A percentile compares a stretch with the other conserved stretches of the same genome.
phyloP scores from a whole-genome alignment of 2,113 vertebrate genomes.

The Manacus vitellinus region DNA sequence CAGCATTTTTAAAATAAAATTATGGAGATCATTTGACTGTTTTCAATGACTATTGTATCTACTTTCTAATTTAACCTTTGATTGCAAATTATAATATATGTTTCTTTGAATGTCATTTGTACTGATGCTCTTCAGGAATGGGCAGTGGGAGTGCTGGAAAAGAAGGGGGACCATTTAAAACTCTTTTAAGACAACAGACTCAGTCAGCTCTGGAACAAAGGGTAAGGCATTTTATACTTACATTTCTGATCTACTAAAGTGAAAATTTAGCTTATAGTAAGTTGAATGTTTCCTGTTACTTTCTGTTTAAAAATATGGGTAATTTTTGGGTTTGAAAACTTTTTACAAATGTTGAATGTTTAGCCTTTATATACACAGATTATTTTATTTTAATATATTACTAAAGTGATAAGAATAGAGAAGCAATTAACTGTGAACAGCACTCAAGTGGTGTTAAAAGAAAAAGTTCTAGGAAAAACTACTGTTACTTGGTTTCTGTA shows the following conservation, averaged over 20 bases:
- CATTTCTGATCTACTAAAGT: neutral
- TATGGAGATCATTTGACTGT: neutral
- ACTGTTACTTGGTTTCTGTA: neutral
- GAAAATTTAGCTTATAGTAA: neutral
- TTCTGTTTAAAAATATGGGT: neutral
- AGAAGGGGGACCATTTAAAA: slow-evolving; percentile 94
- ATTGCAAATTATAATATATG: neutral
- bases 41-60: neutral
- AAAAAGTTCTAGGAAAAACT: neutral
- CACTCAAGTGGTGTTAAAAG: neutral
- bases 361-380: neutral
- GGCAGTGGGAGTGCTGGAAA: slow-evolving; percentile 96
- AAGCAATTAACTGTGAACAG: neutral
- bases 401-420: neutral
- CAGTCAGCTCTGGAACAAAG: slow-evolving; percentile 95
- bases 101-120: slow-evolving; percentile 67
- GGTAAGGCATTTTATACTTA: slow-evolving; percentile 77
- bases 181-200: slow-evolving; percentile 93
- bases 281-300: neutral
- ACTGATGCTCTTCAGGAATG: slow-evolving; percentile 86
- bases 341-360: neutral
- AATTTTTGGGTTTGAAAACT: neutral
- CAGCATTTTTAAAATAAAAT: neutral
- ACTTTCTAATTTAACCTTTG: neutral
- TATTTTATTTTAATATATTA: neutral